Conservation (phyloP, 2,888 invertebrate genomes). For the Hypselothyrea guttata region DNA sequence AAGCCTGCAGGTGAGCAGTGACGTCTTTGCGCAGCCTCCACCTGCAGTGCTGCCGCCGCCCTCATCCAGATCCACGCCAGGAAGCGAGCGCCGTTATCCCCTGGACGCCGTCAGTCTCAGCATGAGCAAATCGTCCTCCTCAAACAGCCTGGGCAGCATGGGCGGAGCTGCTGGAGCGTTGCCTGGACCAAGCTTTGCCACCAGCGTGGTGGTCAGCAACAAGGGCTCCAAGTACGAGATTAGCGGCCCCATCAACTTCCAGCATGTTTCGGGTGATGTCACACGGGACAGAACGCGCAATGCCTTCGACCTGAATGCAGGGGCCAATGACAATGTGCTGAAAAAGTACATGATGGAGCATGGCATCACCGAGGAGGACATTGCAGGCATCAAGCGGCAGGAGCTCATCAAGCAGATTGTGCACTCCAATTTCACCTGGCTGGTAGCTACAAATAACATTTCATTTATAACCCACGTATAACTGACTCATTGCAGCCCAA, state of each 20-base stretch:
- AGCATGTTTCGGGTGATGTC: slow-evolving; percentile 75
- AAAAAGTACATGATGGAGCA: slow-evolving; percentile 78
- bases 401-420: slow-evolving; percentile 74
- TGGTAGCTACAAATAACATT: slow-evolving; percentile 32
- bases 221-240: slow-evolving; percentile 76
- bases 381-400: slow-evolving; percentile 64
- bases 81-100: slow-evolving; percentile 30
- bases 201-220: slow-evolving; percentile 58
- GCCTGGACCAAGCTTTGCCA: slow-evolving; percentile 66
- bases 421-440: slow-evolving; percentile 77
- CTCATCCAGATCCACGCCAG: slow-evolving; percentile 28
- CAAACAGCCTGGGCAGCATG: slow-evolving; percentile 61
- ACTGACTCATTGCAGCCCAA: slow-evolving; percentile 46
- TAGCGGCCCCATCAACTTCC: slow-evolving; percentile 73
- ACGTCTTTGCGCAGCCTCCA: slow-evolving; percentile 60
- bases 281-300: slow-evolving; percentile 77
- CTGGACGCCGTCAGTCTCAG: slow-evolving; percentile 32
- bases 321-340: slow-evolving; percentile 68
- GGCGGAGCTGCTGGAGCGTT: slow-evolving; percentile 34
- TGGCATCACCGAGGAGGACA: slow-evolving; percentile 73
- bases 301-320: slow-evolving; percentile 70
- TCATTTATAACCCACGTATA: not conserved
- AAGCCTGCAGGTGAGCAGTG: slow-evolving; percentile 60
- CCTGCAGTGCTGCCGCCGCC: slow-evolving; percentile 65
- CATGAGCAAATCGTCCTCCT: slow-evolving; percentile 65